Base-by-base conservation (phyloP, 2,113 vertebrate genomes). In the Boleophthalmus pectinirostris region DNA sequence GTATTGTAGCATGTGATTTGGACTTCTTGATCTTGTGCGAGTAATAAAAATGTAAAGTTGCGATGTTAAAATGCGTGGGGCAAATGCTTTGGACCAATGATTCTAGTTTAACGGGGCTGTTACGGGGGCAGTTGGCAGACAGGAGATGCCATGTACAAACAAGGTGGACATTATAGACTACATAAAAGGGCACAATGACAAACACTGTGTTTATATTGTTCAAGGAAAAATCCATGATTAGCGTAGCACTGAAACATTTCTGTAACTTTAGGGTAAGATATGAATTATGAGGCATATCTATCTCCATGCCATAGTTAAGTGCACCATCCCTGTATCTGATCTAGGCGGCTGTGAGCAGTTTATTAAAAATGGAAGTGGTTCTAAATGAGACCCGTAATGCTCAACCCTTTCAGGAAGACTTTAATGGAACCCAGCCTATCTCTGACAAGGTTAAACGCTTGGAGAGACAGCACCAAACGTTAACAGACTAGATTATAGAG, bases 351-450 rank as follows among this genome's bases (percentile, higher is more conserved):
- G 86, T 79, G 85, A 88, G 89, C 83, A 78, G 86, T 93, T 93
- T 91, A 94, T 94, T 93, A 93, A 93, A 93, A 92, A 91, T 89
- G 91, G 88, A 90, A 90, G 91, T 90, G 87, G 84, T 87, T 91
- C 86, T 84, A 88, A 92, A 93, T 93, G 86, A 91, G 61, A 89
- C 82, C 87, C 57, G 83, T 88, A 88, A 86, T 82, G 82, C 85
- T 87, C 87, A 85, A 79, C 85, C 87, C 87, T 89, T 90, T 87
- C 87, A 87, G 83, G 80, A 82, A 82, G 79, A 84, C 88, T 86
- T 61, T 89, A 90, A 92, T 92, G 84, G 88, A 89, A 85, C 81
- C 82, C 74, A 81, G 88, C 83, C 84, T 88, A 85, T 88, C 87
- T 85, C 78, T 87, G 90, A 93, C 92, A 92, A 92, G 92, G 92